Evolutionary conservation across 1,140 invertebrate species (phyloP).

Genomic region (Oedothorax gibbosus): DNA sequence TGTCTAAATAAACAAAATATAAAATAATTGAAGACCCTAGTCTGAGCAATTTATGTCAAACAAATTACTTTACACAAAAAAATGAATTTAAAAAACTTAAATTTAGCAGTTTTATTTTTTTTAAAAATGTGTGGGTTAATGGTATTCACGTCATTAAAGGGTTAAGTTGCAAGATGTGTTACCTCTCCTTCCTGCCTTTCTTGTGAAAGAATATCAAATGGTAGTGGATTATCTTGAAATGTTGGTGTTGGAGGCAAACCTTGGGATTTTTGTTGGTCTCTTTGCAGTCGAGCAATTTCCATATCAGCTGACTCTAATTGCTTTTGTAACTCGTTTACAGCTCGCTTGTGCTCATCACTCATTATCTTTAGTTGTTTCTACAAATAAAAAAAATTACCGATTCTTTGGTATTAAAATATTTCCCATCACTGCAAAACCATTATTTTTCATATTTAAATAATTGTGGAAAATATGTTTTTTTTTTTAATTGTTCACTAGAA

Average conservation of each 20-base stretch:
- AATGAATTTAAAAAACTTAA: too few species aligned
- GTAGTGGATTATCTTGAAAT: constrained; percentile 12
- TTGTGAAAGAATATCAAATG: constrained; percentile 60
- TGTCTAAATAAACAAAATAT: too few species aligned
- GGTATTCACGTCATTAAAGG: too few species aligned
- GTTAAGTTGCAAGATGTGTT: constrained; percentile 9
- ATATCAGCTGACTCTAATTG: constrained; percentile 67
- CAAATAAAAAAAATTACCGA: neutral
- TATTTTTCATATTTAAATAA: neutral
- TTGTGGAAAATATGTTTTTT: neutral
- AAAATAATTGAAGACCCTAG: too few species aligned
- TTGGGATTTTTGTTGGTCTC: constrained; percentile 52
- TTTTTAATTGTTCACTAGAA: neutral
- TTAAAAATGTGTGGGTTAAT: too few species aligned
- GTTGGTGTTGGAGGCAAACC: constrained; percentile 21
- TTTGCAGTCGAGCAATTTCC: constrained; percentile 54
- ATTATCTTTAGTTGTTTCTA: constrained; percentile 67
- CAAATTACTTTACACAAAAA: too few species aligned
- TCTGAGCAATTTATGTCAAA: too few species aligned
- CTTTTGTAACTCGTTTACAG: constrained; percentile 65
- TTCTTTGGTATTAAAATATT: neutral
- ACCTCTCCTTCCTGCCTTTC: constrained; percentile 70
- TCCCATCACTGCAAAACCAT: neutral
- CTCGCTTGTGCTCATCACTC: constrained; percentile 66
- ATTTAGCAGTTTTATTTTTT: too few species aligned